Base-by-base conservation (phyloP, 2,113 vertebrate species). In the Eleginops maclovinus region DNA sequence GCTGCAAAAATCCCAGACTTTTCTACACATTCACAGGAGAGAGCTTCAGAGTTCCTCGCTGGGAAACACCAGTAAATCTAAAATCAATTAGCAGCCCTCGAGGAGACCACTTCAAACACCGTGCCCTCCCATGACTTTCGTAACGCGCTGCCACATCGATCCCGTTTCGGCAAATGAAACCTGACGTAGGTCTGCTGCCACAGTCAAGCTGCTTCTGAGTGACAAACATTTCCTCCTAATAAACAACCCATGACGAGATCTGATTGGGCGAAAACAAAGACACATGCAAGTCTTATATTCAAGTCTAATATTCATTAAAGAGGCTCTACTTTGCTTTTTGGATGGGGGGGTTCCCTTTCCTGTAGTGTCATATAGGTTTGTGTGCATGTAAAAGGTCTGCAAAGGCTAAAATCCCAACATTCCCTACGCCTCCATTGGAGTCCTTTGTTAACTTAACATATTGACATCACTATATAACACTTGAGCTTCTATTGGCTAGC, bases 81-180 rank as follows among this genome's bases (percentile, higher is more conserved):
- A 89, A 91, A 91, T 92, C 91, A 91, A 93, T 92, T 86, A 83
- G 70, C 28, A 62, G 71, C 75, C 74, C 36, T 91, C 28, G 75
- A 85, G 71, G 88, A 87, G 69, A 75, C 72, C 68, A 79, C 88
- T 91, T 90, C 85, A 91, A 90, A 87, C 87, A 60, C 60, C 79
- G 24, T 53, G 81, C 70, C 81, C 88, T 83, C 72, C 67, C 9
- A 63, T 84, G 86, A 86, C 89, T 91, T 86, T 82, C 80, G 77
- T 81, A 88, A 89, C 80, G 74, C 85, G 78, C 84, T 41, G 31
- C 69, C 81, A 64, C 78, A 91, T 91, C 78, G 88, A 92, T 91
- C 78, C 64, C 0, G 64, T 73, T 84, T 84, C 84, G 80, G 83
- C 79, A 87, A 90, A 92, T 87, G 76, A 90, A 88, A 91, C 88